Base-by-base conservation (phyloP, 92 coral and sea anemone genomes). In the Phenganax subtilis region DNA sequence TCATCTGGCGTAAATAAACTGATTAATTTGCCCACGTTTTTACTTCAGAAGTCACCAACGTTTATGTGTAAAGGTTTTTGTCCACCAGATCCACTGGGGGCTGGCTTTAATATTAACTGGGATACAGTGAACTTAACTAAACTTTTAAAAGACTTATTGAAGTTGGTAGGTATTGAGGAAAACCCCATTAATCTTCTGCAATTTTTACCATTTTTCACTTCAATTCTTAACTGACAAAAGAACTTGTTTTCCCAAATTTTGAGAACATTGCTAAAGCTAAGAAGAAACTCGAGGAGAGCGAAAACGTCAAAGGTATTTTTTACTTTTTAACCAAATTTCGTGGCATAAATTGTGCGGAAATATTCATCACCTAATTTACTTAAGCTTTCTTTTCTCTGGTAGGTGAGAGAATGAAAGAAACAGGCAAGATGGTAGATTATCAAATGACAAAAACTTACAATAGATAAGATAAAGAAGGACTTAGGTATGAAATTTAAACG, bases 61-160 rank as follows among this genome's bases (percentile, higher is more conserved):
- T 90, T 96, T 77, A 77, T 96, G 76, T 96, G 99, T 81, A 89
- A 89, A 72, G 99, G 99, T 16, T 96, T 92, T 88, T 96, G 99
- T 54, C 99, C 99, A 12, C 84, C 96, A 30, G 99, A 96, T 87
- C 97, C 99, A 25, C 90, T 96, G 30, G 99, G 99, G 54, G 99
- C 99, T 12, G 99, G 99, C 25, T 96, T 96, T 82, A 96, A 96
- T 82, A 90, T 96, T n/a, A 84, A 96, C 70, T 96, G 99, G 99
- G 83, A 81, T 72, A 90, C 80, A 27, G 94, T 88, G 12, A 81
- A 92, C 51, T 80, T 96, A 77, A 85, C 86, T 58, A 87, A 87
- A 54, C 86, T 96, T 78, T 85, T 79, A 15, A 79, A 79, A 51
- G 83, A 79, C 61, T 30, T 79, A 61, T 52, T 79, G 53, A 79